These are phyloP conservation scores for Tiphia femorata DNA, from an alignment of 2,888 invertebrate genomes.

Conservation along the genomic window DNA sequence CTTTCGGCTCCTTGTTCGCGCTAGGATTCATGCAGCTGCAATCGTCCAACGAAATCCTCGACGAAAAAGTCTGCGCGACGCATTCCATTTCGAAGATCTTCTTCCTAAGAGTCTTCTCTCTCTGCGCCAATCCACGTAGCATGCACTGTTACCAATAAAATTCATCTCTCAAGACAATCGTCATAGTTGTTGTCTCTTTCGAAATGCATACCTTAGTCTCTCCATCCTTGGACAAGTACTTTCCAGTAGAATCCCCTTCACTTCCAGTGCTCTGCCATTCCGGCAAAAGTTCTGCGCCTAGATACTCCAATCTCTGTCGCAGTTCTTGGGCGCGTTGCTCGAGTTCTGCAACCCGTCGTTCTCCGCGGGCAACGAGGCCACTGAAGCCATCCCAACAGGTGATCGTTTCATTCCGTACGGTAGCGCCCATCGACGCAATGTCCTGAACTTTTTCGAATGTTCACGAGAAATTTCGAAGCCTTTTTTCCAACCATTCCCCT, in stretches of 20 bases:
- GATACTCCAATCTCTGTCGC: conserved; percentile 22
- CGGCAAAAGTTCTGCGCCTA: conserved; percentile 21
- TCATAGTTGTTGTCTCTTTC: too few relatives aligned
- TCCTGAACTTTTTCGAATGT: too few relatives aligned
- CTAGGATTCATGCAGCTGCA: too few relatives aligned
- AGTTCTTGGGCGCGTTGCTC: conserved; percentile 29
- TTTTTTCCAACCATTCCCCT: too few relatives aligned
- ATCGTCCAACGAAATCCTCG: neutral
- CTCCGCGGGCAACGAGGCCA: conserved; percentile 13
- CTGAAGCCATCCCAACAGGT: conserved; percentile 22
- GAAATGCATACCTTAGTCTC: too few relatives aligned
- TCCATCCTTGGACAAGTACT: too few relatives aligned
- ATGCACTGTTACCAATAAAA: conserved; percentile 13
- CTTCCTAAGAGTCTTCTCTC: conserved; percentile 27
- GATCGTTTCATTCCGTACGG: neutral
- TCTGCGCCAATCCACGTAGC: conserved; percentile 18
- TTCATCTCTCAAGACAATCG: neutral
- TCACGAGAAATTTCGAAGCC: too few relatives aligned
- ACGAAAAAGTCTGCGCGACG: conserved; percentile 26
- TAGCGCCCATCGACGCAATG: too few relatives aligned
- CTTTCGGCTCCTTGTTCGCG: neutral
- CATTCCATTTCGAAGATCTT: conserved; percentile 33
- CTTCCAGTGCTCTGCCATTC: too few relatives aligned
- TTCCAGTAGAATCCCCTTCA: too few relatives aligned
- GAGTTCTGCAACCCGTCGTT: conserved; percentile 32